Base-by-base conservation (phyloP, 2,888 invertebrate genomes). In the Neoaliturus tenellus region DNA sequence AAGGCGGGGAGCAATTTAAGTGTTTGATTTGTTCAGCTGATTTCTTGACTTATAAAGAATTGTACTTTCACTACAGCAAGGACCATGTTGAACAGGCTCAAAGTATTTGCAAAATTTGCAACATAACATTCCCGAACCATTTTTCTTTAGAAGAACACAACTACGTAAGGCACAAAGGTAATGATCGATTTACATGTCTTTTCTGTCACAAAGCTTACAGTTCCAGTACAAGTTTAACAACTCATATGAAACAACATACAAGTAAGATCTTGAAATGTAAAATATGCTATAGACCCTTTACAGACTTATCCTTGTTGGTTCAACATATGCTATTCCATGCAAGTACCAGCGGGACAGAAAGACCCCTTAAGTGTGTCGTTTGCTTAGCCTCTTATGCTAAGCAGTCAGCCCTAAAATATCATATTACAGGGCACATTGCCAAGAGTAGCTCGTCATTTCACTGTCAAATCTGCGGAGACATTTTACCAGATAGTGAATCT, bases 291-390 rank as follows among this genome's bases (percentile, higher is more conserved):
- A 44, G 48, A 31, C 25, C 48, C 20, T 75, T 75, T 33, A 25
- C 44, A 35, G 75, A 75, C 28, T n/a, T 4, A 1, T 23, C 25
- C 48, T 12, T 8, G 23, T 25, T 75, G 20, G 12, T 48, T 20
- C 25, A 75, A n/a, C 75, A 75, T 17, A 75, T 75, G 75, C 75
- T 75, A 12, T 75, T 75, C n/a, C 75, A 75, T 75, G 75, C 75
- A 2, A 75, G 28, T 48, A 25, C n/a, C 14, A 17, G 28, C 25
- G 48, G 12, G 20, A 44, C 28, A n/a, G 75, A 48, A 48, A 23
- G 17, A 14, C 48, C 75, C 48, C 44, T 31, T 8, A 75, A 75
- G 33, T 75, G 75, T 48, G 41, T 25, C n/a, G 14, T 75, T 75
- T 75, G 75, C 48, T 44, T 48, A 31, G 44, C 33, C 23, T 12